phyloP scores from a whole-genome alignment of 2,113 vertebrate genomes.

The Triplophysa rosa region DNA sequence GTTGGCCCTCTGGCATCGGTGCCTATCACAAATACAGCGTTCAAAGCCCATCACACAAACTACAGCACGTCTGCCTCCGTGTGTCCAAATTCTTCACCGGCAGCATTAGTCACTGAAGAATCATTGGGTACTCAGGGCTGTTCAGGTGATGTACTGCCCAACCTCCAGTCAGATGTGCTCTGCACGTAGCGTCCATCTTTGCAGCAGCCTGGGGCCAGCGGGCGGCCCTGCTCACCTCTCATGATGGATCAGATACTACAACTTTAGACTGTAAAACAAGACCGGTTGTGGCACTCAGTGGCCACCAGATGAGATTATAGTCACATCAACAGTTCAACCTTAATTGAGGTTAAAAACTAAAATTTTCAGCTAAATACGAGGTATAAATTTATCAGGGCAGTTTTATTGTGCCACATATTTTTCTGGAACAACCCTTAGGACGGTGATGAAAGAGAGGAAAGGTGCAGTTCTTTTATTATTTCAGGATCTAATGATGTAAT shows the following conservation, averaged over 20 bases:
- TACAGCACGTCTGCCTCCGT: not conserved
- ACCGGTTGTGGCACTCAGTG: not conserved
- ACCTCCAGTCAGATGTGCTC: not conserved
- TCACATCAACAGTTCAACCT: not conserved
- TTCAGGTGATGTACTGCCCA: not conserved
- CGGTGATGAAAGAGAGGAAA: constrained; percentile 37
- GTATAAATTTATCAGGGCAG: constrained; percentile 49
- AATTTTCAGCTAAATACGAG: constrained; percentile 25
- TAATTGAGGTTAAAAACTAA: constrained; percentile 18
- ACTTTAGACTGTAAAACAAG: constrained; percentile 25
- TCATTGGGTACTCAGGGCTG: not conserved
- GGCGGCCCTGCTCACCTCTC: not conserved
- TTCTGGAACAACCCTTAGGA: constrained; percentile 52
- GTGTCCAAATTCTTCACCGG: not conserved
- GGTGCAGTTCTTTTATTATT: constrained; percentile 48
- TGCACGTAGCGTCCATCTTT: not conserved
- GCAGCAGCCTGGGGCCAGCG: not conserved
- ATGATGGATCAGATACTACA: constrained; percentile 45
- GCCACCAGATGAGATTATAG: constrained; percentile 9
- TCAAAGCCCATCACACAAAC: not conserved
- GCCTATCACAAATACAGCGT: not conserved
- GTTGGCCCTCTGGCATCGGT: not conserved
- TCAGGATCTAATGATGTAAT: constrained; percentile 41
- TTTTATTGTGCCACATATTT: constrained; percentile 54
- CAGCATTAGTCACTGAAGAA: constrained; percentile 13